Percentiles rank a stretch among this genome's conserved stretches.
phyloP scores from a whole-genome alignment of 2,888 invertebrate genomes.

The Platycheirus albimanus region DNA sequence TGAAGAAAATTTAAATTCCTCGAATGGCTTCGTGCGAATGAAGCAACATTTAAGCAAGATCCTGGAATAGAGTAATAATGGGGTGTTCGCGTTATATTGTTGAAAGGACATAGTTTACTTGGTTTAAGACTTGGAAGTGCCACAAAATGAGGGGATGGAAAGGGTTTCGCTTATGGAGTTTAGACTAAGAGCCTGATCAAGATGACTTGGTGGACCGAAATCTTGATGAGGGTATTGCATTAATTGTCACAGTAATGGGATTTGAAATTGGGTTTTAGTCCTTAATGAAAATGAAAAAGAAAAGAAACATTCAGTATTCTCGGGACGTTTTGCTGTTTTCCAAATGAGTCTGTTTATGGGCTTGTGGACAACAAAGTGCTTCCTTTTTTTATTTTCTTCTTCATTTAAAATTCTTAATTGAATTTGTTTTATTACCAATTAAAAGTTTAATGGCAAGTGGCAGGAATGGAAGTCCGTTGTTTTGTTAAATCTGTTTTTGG shows the following conservation, averaged over 20 bases:
- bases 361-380: background rate
- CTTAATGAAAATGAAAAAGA: constrained; percentile 47
- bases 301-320: constrained; percentile 49
- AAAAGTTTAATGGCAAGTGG: constrained; percentile 54
- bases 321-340: constrained; percentile 14
- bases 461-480: constrained; percentile 11
- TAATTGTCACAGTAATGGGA: constrained; percentile 71
- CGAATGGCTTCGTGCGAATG: constrained; percentile 54
- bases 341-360: constrained; percentile 52
- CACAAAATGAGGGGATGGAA: constrained; percentile 4
- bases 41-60: constrained; percentile 67
- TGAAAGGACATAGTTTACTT: constrained; percentile 58
- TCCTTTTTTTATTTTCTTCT: background rate
- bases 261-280: constrained; percentile 52
- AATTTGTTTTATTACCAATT: constrained; percentile 73
- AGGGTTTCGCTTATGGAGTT: constrained; percentile 4
- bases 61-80: constrained; percentile 70
- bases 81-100: constrained; percentile 61
- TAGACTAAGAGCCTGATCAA: background rate
- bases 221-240: constrained; percentile 72
- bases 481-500: no score
- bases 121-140: constrained; percentile 47
- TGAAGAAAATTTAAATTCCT: constrained; percentile 68
- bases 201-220: constrained; percentile 55
- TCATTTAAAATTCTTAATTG: constrained; percentile 58